Evolutionary conservation across 2,797 vertebrate genomes (phyloP), one percentile per base, ranked within the genome.

Genomic region (Girardinus metallicus): DNA sequence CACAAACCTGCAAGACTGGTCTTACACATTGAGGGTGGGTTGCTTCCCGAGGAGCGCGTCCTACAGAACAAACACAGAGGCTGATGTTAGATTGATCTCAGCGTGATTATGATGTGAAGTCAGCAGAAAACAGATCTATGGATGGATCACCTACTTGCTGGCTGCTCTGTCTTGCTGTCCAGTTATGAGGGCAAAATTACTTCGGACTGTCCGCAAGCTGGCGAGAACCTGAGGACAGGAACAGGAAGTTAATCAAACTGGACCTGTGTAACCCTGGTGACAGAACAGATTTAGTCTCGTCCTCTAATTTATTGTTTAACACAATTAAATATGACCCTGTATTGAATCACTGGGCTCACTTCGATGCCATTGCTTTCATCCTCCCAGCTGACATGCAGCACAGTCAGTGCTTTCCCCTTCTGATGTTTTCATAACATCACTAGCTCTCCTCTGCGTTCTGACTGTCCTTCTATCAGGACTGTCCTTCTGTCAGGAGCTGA

Each of bases 151-250:
- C 85, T 95, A 98, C 97, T 97, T 97, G 96, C 93, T 92, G 79
- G 94, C 83, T 0, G 95, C 74, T 0, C 94, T 93, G 53, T 97
- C 97, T 85, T 97, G 97, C 55, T 96, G 95, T 36, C 95, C 95
- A 0, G 95, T 97, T 53, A 99, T 94, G 75, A 93, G 80, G 0
- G 96, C 95, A 77, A 97, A 96, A 92, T 98, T 98, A 93, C 92
- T 95, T 57, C 97, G 95, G 74, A 99, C 95, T 0, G 97, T 98
- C 89, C 96, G 94, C 83, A 99, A 95, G 84, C 98, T 99, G 95
- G 98, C 97, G 39, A 99, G 95, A 74, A 99, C 96, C 98, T 98
- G 80, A 64, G 78, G 66, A 82, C 0, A 55, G 11, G 29, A 72
- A 79, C 8, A 81, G 41, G 41, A 71, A 16, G 11, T 71, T 71